Evolutionary conservation across 2,113 vertebrate species (phyloP), one percentile per base, ranked within the genome.

Genomic region (Tapirus terrestris): DNA sequence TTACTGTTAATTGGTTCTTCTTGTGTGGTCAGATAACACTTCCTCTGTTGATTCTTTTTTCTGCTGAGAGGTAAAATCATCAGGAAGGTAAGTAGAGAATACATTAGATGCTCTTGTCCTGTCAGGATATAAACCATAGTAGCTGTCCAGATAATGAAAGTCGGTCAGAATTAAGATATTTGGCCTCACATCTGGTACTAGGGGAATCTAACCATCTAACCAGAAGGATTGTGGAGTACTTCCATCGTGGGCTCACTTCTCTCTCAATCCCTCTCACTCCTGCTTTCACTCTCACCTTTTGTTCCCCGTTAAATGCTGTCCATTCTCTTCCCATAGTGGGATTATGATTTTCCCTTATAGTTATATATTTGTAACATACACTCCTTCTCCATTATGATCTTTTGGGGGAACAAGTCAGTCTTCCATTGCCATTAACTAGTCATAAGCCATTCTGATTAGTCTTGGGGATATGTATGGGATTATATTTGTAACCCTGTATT

Each of bases 1-100:
- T 94, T 75, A 56, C 85, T 91, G 31, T 90, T 93, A 91, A 87
- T 94, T 93, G 27, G 27, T 89, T 96, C 90, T 79, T 94, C 75
- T 73, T 83, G 91, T 80, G 68, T 83, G n/a, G 75, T 90, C 92
- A 92, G 33, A 65, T 33, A 95, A 61, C 60, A 83, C 4, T 70
- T 39, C 48, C 27, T 63, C 51, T 89, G 18, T n/a, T 70, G 21
- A 21, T 83, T 53, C 20, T 12, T 79, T n/a, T 94, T 87, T 63
- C 48, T 87, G 63, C 7, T n/a, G 36, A 48, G 73, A 83, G n/a
- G 33, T 63, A 67, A 89, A 88, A 61, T 92, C 31, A 86, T 70
- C 39, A 94, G 45, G 27, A 83, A 89, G 60, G 13, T 76, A 88
- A 73, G 23, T 17, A 86, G 29, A 83, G 16, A 67, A 33, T 63